Percentiles rank a stretch among this genome's conserved stretches.
Evolutionary conservation across 2,113 vertebrate genomes (phyloP).

Genomic region (Pollimyrus isidori): DNA sequence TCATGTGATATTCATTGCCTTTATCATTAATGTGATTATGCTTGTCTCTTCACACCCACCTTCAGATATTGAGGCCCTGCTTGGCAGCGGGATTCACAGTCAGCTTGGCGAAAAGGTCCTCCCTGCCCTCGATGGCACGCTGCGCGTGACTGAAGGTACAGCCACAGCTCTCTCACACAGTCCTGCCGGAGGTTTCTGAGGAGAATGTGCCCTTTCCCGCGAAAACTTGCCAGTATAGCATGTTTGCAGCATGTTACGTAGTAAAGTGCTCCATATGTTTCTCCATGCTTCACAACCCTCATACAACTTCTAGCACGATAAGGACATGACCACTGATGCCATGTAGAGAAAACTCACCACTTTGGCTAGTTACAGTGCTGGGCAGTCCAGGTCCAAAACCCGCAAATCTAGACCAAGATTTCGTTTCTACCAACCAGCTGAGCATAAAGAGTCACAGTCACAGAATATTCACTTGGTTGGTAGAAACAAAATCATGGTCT

Average conservation of each 20-base stretch:
- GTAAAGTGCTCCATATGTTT: background rate
- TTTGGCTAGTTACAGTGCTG: background rate
- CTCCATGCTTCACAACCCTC: background rate
- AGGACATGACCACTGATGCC: background rate
- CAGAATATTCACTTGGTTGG: background rate
- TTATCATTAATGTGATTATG: background rate
- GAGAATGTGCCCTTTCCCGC: background rate
- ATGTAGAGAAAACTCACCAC: background rate
- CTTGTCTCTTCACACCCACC: background rate
- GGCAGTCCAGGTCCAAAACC: background rate
- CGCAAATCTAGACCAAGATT: background rate
- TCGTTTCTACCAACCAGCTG: background rate
- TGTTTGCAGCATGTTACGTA: background rate
- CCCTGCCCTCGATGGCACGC: slow-evolving; percentile 71
- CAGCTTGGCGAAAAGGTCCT: slow-evolving; percentile 70
- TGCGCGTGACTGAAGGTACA: slow-evolving; percentile 80
- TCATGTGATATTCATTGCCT: background rate
- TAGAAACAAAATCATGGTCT: background rate
- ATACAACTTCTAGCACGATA: background rate
- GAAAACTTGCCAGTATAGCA: background rate
- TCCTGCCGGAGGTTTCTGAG: background rate
- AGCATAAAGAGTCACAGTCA: background rate
- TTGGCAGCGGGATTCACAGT: slow-evolving; percentile 71
- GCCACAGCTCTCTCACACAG: background rate
- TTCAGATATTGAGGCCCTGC: slow-evolving; percentile 72